Evolutionary conservation across 2,888 invertebrate genomes (phyloP).

Genomic region (Lasioglossum pauxillum): DNA sequence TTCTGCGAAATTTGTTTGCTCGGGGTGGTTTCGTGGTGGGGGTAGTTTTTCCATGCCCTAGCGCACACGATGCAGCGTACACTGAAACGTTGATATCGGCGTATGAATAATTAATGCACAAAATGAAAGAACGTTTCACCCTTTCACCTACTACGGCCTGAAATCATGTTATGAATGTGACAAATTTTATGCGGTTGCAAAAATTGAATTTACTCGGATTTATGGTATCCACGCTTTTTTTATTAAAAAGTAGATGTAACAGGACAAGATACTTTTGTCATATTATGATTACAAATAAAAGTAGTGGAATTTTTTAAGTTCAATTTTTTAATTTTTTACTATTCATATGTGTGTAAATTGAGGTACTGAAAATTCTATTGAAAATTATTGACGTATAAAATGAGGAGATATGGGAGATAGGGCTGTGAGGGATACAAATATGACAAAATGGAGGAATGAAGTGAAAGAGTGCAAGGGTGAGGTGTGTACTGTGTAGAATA

Average conservation of each 20-base stretch:
- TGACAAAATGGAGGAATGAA: background rate
- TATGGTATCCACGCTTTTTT: no score
- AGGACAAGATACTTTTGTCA: background rate
- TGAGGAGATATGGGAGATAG: background rate
- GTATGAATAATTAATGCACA: background rate
- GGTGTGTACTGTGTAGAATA: background rate
- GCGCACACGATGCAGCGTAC: background rate
- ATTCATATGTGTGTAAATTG: no score
- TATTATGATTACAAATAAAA: background rate
- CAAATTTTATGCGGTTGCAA: no score
- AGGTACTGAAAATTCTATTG: no score
- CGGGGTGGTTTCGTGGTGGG: background rate
- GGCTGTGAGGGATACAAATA: background rate
- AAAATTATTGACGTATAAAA: background rate
- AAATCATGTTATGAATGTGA: no score
- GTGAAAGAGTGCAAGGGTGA: background rate
- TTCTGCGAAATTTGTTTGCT: background rate
- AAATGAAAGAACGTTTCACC: background rate
- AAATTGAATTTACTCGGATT: no score
- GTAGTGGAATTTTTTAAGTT: no score
- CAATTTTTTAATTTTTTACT: no score
- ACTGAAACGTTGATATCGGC: background rate
- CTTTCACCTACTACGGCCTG: background rate
- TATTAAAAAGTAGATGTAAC: background rate
- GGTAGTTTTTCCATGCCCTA: background rate